Evolutionary conservation across 2,113 vertebrate species (phyloP), one percentile per base, ranked within the genome.

Genomic region (Lynx canadensis): DNA sequence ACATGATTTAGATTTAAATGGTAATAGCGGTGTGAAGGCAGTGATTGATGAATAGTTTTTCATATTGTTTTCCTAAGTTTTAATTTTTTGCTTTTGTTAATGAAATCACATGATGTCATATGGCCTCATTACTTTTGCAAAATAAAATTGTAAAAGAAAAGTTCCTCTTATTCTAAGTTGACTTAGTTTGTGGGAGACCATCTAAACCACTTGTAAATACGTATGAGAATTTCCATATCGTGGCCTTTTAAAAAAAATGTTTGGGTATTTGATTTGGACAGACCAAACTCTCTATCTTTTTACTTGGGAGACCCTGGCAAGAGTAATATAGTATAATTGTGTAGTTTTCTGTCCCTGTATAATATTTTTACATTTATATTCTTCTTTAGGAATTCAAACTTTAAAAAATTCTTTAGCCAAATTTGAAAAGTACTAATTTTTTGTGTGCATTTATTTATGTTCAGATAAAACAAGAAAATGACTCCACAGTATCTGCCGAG

Each of bases 401-500:
- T 93, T 25, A 57, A 91, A 90, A 85, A 65, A 27, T 86, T 63
- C 11, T 89, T 92, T 84, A 97, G 19, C 41, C n/a, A 84, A 68
- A 88, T 88, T 88, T 81, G 29, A 94, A 96, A 93, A 85, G 92
- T 89, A 3, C 57, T 95, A 78, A 97, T 85, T 85, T 94, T 84
- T 95, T 29, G 6, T 68, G 19, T 90, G 9, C 36, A 57, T 81
- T 97, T 68, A 82, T 95, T 96, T 66, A 60, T 97, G 0, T 98
- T 98, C 97, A 99, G 99, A 96, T 97, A 96, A 97, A 97, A 52
- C 95, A 96, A 90, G 97, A 86, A 86, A 91, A 92, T 82, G 94
- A 95, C 82, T 97, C 91, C 87, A 0, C 71, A 86, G 63, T 7
- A 82, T 95, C 81, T 87, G 33, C 66, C 85, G 84, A 80, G 8